A percentile compares a stretch with the other conserved stretches of the same genome.
These are phyloP conservation scores for Barnardius zonarius DNA, from an alignment of 2,113 vertebrate genomes.

Conservation along the genomic window DNA sequence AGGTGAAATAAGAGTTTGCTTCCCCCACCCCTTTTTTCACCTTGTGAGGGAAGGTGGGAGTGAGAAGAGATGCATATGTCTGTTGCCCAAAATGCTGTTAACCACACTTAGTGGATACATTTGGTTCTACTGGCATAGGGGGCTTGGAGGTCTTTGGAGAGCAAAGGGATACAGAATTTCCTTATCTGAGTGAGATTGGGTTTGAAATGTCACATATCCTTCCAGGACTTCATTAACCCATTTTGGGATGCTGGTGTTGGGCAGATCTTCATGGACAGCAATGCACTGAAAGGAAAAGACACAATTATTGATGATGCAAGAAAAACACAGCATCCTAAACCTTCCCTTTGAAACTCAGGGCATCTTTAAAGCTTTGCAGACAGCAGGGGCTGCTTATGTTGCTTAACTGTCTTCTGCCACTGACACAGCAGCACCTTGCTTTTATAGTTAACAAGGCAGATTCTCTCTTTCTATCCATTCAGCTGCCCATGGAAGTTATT, in stretches of 20 bases:
- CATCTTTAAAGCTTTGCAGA: neutral
- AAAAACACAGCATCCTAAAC: neutral
- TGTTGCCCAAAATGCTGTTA: neutral
- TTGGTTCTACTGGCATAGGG: accelerated
- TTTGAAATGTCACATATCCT: neutral
- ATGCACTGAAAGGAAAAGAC: neutral
- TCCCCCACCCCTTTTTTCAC: accelerated
- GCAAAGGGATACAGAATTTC: neutral
- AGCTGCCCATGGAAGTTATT: slow-evolving; percentile 10
- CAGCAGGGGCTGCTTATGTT: neutral
- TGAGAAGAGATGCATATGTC: neutral
- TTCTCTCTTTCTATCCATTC: neutral
- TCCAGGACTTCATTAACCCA: neutral
- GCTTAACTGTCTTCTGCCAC: neutral
- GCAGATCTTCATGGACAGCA: neutral
- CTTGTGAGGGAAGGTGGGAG: neutral
- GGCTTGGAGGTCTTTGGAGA: neutral
- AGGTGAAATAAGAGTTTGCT: neutral
- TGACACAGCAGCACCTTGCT: neutral
- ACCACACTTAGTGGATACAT: neutral
- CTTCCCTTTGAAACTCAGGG: neutral
- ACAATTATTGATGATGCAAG: neutral
- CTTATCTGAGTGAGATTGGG: neutral
- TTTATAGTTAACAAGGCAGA: neutral
- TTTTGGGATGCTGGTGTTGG: neutral